Evolutionary conservation across 2,113 vertebrate genomes (phyloP).

Genomic region (Bufo gargarizans): DNA sequence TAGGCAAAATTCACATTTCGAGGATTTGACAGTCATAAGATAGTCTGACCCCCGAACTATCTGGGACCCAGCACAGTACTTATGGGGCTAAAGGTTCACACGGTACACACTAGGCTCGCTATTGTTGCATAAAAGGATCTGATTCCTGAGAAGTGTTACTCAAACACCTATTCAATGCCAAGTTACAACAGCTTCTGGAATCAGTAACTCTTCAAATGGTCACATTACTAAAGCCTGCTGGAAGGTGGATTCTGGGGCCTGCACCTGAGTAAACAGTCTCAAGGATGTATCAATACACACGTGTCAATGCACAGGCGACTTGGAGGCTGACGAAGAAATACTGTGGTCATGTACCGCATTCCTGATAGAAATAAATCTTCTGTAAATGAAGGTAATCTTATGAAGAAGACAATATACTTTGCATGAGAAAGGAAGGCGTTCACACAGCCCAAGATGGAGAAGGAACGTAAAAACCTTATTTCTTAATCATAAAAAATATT

Average conservation of each 20-base stretch:
- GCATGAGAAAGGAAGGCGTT: not conserved
- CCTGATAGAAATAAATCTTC: not conserved
- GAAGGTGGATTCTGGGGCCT: not conserved
- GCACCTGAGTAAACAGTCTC: slow-evolving; percentile 32
- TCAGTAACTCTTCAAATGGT: slow-evolving; percentile 5
- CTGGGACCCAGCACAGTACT: too few relatives aligned
- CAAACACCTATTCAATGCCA: slow-evolving; percentile 3
- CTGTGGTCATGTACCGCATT: not conserved
- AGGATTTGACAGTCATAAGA: too few relatives aligned
- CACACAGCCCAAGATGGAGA: not conserved
- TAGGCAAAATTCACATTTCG: too few relatives aligned
- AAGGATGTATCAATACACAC: slow-evolving; percentile 5
- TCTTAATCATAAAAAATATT: too few relatives aligned
- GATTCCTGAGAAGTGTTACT: slow-evolving; percentile 21
- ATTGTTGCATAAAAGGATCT: not conserved
- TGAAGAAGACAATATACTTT: not conserved
- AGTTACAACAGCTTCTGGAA: not conserved
- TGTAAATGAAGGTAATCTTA: not conserved
- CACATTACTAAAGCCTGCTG: not conserved
- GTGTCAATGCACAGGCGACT: not conserved
- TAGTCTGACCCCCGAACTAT: too few relatives aligned
- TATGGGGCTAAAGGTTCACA: not conserved
- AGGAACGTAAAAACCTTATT: too few relatives aligned
- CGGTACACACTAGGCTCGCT: not conserved
- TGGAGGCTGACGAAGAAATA: not conserved